A percentile compares a stretch with the other conserved stretches of the same genome.
Conservation (phyloP, 2,113 vertebrate species). For the Onychostruthus taczanowskii region DNA sequence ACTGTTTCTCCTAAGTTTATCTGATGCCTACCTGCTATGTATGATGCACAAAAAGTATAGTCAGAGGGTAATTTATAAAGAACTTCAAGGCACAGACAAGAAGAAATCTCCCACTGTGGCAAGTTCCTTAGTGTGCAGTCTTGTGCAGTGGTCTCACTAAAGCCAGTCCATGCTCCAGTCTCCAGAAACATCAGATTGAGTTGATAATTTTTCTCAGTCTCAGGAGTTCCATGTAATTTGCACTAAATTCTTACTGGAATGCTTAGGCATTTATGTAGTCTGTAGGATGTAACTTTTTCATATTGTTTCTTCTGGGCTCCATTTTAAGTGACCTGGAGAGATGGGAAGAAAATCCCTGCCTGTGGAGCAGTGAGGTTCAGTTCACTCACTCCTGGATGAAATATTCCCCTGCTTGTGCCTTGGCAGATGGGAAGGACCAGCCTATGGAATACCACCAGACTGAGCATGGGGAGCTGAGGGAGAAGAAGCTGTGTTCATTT, state of each 20-base stretch:
- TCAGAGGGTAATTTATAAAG: neutral
- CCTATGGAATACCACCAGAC: neutral
- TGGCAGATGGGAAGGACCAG: neutral
- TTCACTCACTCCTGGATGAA: neutral
- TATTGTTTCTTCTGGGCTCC: neutral
- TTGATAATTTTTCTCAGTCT: neutral
- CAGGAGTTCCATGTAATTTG: neutral
- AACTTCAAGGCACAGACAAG: neutral
- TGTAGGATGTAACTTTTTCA: neutral
- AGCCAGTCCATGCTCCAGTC: neutral
- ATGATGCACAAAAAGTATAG: neutral
- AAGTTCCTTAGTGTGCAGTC: neutral
- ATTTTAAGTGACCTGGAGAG: neutral
- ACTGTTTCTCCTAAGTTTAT: neutral
- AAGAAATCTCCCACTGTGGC: neutral
- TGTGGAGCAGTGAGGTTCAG: neutral
- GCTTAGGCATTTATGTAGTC: neutral
- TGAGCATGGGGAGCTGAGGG: neutral
- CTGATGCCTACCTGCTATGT: neutral
- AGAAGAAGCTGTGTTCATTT: neutral
- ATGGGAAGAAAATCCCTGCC: neutral
- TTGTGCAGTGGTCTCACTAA: neutral
- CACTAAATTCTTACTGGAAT: neutral
- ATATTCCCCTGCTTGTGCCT: neutral
- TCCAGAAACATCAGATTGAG: neutral